Evolutionary conservation across 2,113 vertebrate genomes (phyloP).

Genomic region (Pica pica): DNA sequence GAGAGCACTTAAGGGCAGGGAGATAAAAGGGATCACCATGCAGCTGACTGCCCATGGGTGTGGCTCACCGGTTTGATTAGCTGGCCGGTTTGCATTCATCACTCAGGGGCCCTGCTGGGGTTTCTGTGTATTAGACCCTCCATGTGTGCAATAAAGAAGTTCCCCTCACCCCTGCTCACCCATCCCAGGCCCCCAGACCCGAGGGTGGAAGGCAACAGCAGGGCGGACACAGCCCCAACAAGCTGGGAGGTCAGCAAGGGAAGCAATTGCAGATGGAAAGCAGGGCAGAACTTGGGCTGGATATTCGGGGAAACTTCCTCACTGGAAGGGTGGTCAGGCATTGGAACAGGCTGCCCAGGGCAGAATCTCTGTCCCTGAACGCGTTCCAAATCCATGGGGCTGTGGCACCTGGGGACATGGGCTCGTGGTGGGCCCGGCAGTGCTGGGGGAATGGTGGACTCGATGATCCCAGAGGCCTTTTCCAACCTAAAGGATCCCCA

Average conservation of each 20-base stretch:
- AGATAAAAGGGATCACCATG: background rate
- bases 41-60: background rate
- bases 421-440: background rate
- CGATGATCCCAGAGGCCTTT: background rate
- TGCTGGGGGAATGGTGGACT: background rate
- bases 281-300: background rate
- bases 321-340: background rate
- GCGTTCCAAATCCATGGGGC: accelerated
- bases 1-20: background rate
- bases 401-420: background rate
- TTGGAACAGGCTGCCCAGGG: background rate
- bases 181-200: accelerated
- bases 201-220: background rate
- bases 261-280: background rate
- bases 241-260: background rate
- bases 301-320: background rate
- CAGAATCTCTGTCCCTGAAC: too few relatives aligned
- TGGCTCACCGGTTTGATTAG: background rate
- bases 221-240: background rate
- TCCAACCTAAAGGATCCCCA: accelerated
- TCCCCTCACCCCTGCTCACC: background rate
- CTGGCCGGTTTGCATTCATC: background rate
- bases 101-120: background rate
- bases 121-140: background rate
- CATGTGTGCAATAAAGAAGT: accelerated